Evolutionary conservation across 2,113 vertebrate genomes (phyloP).

Genomic region (Campylorhamphus procurvoides): DNA sequence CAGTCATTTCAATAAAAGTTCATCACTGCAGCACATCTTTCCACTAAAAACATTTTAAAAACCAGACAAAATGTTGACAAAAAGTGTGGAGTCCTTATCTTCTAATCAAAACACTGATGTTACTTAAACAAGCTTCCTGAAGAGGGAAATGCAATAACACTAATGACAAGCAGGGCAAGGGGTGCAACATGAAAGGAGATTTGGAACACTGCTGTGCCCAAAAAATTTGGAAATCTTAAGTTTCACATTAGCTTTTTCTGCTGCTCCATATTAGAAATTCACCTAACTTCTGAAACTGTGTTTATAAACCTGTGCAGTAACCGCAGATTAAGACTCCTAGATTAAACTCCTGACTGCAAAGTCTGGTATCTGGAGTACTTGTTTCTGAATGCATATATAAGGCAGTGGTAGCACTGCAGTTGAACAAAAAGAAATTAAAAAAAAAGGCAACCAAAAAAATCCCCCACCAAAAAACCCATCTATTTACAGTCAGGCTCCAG

Average conservation of each 20-base stretch:
- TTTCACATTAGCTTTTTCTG: neutral
- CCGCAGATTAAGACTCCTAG: neutral
- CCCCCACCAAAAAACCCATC: neutral
- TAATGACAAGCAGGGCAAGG: neutral
- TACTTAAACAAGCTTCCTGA: neutral
- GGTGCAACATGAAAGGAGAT: neutral
- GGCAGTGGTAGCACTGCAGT: neutral
- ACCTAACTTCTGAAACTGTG: neutral
- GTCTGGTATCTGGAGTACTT: neutral
- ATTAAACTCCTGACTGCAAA: neutral
- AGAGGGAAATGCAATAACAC: neutral
- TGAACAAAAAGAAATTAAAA: neutral
- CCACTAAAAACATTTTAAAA: neutral
- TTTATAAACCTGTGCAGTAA: neutral
- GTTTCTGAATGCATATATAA: neutral
- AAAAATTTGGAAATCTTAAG: neutral
- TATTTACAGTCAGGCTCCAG: neutral
- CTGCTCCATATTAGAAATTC: neutral
- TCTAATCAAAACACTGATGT: slow-evolving; percentile 1
- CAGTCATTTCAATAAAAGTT: neutral
- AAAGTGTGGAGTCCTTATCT: neutral
- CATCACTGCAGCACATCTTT: neutral
- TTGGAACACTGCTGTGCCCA: neutral
- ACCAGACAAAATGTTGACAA: neutral
- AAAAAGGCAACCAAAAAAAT: neutral